Evolutionary conservation across 2,888 invertebrate species (phyloP), one percentile per base, ranked within the genome.

Genomic region (Ennomos quercinarius): DNA sequence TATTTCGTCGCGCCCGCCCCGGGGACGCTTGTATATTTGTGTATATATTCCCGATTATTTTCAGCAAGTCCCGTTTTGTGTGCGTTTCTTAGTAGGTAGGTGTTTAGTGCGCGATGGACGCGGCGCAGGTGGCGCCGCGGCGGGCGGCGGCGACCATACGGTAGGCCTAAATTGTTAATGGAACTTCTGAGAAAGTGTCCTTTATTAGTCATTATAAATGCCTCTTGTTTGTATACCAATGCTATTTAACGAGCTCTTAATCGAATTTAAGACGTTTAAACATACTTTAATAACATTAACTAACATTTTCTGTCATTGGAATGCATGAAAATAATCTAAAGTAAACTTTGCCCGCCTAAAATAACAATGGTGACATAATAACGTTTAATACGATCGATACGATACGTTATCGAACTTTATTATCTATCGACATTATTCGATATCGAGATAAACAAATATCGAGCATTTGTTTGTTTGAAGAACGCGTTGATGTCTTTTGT

Each of bases 401-500:
- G 73, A 73, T 80, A 77, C 56, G 74, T 83, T 88, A 89, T 88
- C 86, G 66, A 57, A 63, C 49, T 67, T 68, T 63, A 70, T 80
- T 81, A 83, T 83, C 82, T 84, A 78, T 81, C 70, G 78, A 76
- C 74, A 69, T 77, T 78, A 78, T 70, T 55, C 55, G 60, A 55
- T 60, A 47, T 52, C 38, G 50, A 59, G 84, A 85, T 87, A 85
- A 81, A 76, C 73, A 52, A 61, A 70, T 52, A 58, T 56, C 54
- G 53, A 61, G 65, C 68, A 62, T 71, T 74, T 82, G 71, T 81
- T 80, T 76, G 77, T 72, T 78, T 75, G 76, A 67, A 63, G 59
- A 65, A 69, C 88, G 86, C 91, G 91, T 92, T 91, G 88, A 91
- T 79, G 81, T 91, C 91, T 92, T 91, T 91, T 88, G 73, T 78